Evolutionary conservation across 2,888 invertebrate species (phyloP).

Genomic region (Xestoiulus laeticollis): DNA sequence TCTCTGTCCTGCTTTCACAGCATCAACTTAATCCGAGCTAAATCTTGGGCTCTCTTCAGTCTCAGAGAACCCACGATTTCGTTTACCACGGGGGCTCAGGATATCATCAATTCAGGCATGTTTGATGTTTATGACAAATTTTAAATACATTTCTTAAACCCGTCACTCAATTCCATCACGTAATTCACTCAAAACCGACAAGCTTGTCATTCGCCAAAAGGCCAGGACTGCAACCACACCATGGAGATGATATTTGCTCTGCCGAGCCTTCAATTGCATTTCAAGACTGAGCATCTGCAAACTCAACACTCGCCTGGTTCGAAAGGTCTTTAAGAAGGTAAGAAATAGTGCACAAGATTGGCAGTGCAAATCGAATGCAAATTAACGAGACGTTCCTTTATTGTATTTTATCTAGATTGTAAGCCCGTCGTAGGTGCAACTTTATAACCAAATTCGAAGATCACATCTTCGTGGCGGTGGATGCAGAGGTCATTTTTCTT

Average conservation of each 20-base stretch:
- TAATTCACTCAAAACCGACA: slow-evolving; percentile 64
- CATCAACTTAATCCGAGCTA: slow-evolving; percentile 93
- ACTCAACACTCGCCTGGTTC: slow-evolving; percentile 73
- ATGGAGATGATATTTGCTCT: slow-evolving; percentile 97
- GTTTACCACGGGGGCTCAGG: slow-evolving; percentile 92
- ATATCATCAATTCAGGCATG: slow-evolving; percentile 66
- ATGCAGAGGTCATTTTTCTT: too few relatives aligned
- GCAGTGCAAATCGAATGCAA: not conserved
- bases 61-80: slow-evolving; percentile 91
- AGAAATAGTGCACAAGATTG: not conserved
- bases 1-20: slow-evolving; percentile 97
- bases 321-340: not conserved
- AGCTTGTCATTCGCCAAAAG: slow-evolving; percentile 66
- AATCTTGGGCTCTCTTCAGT: slow-evolving; percentile 96
- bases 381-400: not conserved
- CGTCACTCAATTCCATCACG: slow-evolving; percentile 87
- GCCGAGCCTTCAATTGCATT: slow-evolving; percentile 89
- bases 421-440: too few relatives aligned
- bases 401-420: too few relatives aligned
- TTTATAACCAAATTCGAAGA: slow-evolving; percentile 99
- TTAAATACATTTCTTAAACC: not conserved
- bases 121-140: not conserved
- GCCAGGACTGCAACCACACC: slow-evolving; percentile 82
- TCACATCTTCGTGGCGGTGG: too few relatives aligned
- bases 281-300: slow-evolving; percentile 92